Conservation (phyloP, 2,797 vertebrate genomes). For the Smutsia gigantea region DNA sequence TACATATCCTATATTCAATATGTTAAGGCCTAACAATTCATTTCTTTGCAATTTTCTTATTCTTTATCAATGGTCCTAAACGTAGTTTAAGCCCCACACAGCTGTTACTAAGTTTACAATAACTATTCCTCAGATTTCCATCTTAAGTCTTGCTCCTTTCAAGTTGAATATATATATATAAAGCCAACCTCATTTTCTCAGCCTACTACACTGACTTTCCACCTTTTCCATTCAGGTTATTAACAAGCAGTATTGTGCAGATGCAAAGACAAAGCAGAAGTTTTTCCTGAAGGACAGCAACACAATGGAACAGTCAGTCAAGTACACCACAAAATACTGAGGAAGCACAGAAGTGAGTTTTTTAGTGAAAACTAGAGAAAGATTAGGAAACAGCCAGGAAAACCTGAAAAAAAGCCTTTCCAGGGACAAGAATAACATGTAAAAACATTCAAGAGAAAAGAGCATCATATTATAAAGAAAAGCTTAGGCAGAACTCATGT, state of each 20-base stretch:
- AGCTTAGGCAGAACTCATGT: background rate
- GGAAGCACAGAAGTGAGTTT: background rate
- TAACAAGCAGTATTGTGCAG: background rate
- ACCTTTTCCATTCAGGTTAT: background rate
- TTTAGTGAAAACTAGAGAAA: background rate
- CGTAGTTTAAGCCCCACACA: background rate
- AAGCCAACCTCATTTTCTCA: background rate
- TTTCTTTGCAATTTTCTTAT: background rate
- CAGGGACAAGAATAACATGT: background rate
- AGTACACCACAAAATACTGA: background rate
- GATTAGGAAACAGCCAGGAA: background rate
- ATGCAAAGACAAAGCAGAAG: slow-evolving; percentile 40
- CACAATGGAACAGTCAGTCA: background rate
- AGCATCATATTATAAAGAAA: background rate
- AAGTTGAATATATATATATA: background rate
- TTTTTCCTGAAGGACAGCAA: background rate
- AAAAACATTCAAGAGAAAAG: background rate
- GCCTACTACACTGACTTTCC: background rate
- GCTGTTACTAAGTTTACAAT: background rate
- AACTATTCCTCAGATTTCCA: background rate
- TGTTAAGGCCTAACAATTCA: slow-evolving; percentile 3
- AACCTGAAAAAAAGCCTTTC: background rate
- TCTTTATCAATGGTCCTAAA: background rate
- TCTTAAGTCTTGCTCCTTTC: background rate
- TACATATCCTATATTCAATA: background rate